A percentile compares a stretch with the other conserved stretches of the same genome.
These are phyloP conservation scores for Scolopax rusticola DNA, from an alignment of 2,797 vertebrate species.

Conservation along the genomic window DNA sequence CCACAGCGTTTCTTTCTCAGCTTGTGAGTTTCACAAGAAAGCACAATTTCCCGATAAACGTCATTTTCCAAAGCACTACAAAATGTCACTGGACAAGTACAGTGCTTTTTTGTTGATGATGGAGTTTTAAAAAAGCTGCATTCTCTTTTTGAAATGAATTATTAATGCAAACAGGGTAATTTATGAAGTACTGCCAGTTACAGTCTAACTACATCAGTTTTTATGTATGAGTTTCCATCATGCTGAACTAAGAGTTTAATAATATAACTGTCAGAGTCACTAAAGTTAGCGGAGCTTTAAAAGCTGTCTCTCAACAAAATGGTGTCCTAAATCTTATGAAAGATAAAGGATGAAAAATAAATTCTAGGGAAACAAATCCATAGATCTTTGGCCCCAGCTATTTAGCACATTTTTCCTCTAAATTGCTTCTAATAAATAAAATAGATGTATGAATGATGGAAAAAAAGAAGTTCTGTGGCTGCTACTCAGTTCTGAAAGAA, in stretches of 20 bases:
- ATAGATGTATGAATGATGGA: background rate
- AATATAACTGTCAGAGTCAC: slow-evolving; percentile 16
- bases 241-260: slow-evolving; percentile 47
- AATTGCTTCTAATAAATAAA: slow-evolving; percentile 3
- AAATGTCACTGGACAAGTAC: background rate
- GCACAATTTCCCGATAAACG: background rate
- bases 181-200: slow-evolving; percentile 27
- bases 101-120: background rate
- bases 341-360: background rate
- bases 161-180: background rate
- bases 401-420: background rate
- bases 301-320: slow-evolving; percentile 20
- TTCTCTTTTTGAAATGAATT: slow-evolving; percentile 41
- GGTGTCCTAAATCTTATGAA: background rate
- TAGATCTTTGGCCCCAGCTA: background rate
- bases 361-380: background rate
- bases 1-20: background rate
- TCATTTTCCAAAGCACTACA: background rate
- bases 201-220: background rate
- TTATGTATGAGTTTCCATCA: slow-evolving; percentile 16
- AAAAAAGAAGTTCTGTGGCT: background rate
- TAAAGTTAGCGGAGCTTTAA: slow-evolving; percentile 39
- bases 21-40: background rate
- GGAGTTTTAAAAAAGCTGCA: background rate
- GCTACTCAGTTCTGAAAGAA: background rate